phyloP scores from a whole-genome alignment of 1,140 invertebrate species.

The Philotrypesis tridentata region DNA sequence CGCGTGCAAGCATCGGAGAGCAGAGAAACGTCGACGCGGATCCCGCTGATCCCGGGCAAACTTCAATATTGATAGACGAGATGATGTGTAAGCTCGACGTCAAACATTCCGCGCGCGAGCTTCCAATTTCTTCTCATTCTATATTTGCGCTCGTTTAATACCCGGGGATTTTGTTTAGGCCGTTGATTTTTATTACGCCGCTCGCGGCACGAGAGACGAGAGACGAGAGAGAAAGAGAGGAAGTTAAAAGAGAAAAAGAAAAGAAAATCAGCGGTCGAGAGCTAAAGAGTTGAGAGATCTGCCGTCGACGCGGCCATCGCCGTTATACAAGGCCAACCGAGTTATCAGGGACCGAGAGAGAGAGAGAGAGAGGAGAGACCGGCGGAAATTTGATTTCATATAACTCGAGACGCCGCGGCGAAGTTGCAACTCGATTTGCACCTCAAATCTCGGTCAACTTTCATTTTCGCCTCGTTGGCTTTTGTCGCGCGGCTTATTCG shows the following conservation, averaged over 20 bases:
- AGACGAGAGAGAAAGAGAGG: too few relatives aligned
- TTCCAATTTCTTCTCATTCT: neutral
- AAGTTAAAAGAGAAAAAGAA: too few relatives aligned
- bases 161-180: neutral
- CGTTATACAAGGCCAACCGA: neutral
- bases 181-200: neutral
- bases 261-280: too few relatives aligned
- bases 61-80: slow-evolving; percentile 29
- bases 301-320: too few relatives aligned
- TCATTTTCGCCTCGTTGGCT: neutral
- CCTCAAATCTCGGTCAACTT: neutral
- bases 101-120: neutral
- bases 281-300: neutral
- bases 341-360: neutral
- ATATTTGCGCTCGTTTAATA: neutral
- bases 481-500: neutral
- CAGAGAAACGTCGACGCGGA: neutral
- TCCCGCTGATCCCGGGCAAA: slow-evolving; percentile 15
- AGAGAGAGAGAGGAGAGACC: too few relatives aligned
- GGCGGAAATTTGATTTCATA: neutral
- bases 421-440: neutral
- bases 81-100: slow-evolving; percentile 6
- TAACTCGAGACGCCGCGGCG: neutral
- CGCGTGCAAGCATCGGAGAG: neutral
- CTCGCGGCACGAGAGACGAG: too few relatives aligned